phyloP scores from a whole-genome alignment of 2,797 vertebrate genomes.

The Gallinago stenura region DNA sequence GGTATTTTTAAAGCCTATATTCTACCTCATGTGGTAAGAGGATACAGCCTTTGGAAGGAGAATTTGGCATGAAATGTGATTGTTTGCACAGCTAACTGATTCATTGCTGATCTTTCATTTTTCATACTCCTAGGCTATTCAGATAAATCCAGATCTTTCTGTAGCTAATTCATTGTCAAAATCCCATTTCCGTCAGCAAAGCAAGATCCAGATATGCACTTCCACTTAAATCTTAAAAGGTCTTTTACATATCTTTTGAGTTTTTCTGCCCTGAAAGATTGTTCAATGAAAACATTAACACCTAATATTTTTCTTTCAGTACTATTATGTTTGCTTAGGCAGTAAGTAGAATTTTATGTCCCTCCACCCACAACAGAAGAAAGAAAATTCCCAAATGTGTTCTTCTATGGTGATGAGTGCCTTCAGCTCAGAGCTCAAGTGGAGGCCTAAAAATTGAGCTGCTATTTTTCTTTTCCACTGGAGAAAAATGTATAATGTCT shows the following conservation, averaged over 20 bases:
- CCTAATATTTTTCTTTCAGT: not conserved
- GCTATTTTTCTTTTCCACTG: constrained; percentile 40
- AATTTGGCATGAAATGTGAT: not conserved
- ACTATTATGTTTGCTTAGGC: not conserved
- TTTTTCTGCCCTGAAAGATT: not conserved
- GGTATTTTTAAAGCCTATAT: not conserved
- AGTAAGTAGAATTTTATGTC: constrained; percentile 6
- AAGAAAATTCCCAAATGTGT: not conserved
- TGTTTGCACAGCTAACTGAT: not conserved
- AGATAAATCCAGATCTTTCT: not conserved
- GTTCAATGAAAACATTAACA: not conserved
- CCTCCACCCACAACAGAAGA: not conserved
- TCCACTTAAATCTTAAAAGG: not conserved
- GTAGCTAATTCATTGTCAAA: not conserved
- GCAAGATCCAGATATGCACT: not conserved
- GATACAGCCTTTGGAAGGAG: not conserved
- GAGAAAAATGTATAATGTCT: not conserved
- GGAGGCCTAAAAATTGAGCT: not conserved
- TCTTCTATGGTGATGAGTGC: not conserved
- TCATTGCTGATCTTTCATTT: not conserved
- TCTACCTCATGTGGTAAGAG: not conserved
- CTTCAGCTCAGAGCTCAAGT: not conserved
- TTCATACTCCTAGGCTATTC: not conserved
- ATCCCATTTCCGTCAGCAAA: not conserved
- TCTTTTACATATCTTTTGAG: not conserved